phyloP scores from a whole-genome alignment of 2,113 vertebrate genomes.

The Greenwoodochromis staneri region DNA sequence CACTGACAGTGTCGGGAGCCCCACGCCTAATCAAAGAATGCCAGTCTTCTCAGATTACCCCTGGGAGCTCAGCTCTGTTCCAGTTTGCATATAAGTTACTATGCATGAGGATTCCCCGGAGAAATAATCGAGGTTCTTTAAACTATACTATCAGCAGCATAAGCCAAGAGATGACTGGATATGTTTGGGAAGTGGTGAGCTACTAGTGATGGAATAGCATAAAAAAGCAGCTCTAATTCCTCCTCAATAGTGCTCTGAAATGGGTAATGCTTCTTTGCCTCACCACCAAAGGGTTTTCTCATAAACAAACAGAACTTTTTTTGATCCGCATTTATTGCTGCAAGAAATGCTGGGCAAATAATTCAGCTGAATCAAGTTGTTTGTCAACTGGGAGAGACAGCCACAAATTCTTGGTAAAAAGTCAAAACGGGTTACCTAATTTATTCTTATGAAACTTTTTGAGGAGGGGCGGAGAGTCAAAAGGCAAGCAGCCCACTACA shows the following conservation, averaged over 20 bases:
- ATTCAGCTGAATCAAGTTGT: not conserved
- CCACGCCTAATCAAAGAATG: not conserved
- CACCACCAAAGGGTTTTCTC: not conserved
- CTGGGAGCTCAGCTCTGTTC: not conserved
- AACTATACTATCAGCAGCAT: not conserved
- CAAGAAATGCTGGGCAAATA: not conserved
- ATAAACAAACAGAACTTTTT: not conserved
- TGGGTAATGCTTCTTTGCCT: not conserved
- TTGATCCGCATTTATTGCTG: not conserved
- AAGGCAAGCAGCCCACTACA: not conserved
- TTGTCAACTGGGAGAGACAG: not conserved
- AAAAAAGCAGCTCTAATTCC: not conserved
- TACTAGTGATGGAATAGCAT: not conserved
- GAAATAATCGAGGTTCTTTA: not conserved
- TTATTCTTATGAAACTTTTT: slow-evolving; percentile 1
- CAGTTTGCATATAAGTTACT: not conserved
- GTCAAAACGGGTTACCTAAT: not conserved
- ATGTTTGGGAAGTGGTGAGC: not conserved
- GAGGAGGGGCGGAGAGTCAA: not conserved
- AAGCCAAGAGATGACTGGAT: not conserved
- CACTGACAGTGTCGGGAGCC: not conserved
- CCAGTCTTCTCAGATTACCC: not conserved
- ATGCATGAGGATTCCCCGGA: not conserved
- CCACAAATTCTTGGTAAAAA: not conserved
- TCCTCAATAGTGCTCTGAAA: not conserved